These are phyloP conservation scores for Planococcus citri DNA, from an alignment of 1,140 invertebrate genomes.

Conservation along the genomic window DNA sequence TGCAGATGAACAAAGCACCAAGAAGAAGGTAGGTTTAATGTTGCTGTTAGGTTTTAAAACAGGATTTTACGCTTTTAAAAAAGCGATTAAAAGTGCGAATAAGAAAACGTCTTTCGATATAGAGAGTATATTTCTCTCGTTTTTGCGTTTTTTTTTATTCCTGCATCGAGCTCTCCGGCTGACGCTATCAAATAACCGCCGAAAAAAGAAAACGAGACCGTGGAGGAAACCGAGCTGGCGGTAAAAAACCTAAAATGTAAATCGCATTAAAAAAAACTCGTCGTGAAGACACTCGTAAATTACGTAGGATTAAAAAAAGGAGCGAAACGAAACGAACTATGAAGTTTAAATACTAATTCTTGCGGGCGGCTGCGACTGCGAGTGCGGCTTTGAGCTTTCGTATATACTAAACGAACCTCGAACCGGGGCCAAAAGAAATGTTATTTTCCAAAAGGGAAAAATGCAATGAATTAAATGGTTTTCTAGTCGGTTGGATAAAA, in stretches of 20 bases:
- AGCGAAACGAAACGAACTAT: constrained; percentile 1
- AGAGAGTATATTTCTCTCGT: too few relatives aligned
- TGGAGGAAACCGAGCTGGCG: too few relatives aligned
- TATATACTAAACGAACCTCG: too few relatives aligned
- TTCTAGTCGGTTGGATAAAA: constrained; percentile 20
- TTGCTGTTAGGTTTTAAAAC: too few relatives aligned
- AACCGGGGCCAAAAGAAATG: background rate
- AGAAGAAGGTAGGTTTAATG: background rate
- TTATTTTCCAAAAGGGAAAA: constrained; percentile 19
- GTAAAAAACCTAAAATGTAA: constrained; percentile 5
- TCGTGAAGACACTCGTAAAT: constrained; percentile 9
- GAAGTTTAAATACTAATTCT: constrained; percentile 20
- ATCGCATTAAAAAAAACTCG: constrained; percentile 1
- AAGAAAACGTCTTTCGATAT: background rate
- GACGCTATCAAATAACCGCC: background rate
- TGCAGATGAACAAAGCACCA: too few relatives aligned
- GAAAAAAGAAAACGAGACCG: too few relatives aligned
- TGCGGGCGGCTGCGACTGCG: background rate
- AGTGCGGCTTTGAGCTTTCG: too few relatives aligned
- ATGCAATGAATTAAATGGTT: constrained; percentile 20
- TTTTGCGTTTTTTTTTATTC: background rate
- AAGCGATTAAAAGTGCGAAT: background rate
- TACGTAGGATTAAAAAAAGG: constrained; percentile 18
- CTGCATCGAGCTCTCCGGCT: background rate
- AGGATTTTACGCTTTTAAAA: background rate